Evolutionary conservation across 2,888 invertebrate species (phyloP).

Genomic region (Pandemis heparana): DNA sequence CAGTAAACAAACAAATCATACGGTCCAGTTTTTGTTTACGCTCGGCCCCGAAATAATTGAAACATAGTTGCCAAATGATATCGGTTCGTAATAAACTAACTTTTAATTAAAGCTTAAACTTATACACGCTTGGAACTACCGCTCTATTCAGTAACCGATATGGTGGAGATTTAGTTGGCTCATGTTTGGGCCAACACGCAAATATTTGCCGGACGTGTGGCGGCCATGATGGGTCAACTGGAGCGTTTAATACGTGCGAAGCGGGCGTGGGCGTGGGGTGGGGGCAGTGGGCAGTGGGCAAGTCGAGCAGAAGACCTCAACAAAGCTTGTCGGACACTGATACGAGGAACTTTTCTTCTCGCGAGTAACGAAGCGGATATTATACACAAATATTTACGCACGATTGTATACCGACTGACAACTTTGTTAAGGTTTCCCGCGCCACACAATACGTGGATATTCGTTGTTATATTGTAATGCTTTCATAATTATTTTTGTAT

Average conservation of each 20-base stretch:
- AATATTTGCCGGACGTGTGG: constrained; percentile 54
- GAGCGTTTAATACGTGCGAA: constrained; percentile 49
- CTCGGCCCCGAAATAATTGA: constrained; percentile 31
- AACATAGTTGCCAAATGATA: constrained; percentile 37
- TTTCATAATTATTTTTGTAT: background rate
- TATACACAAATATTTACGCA: constrained; percentile 33
- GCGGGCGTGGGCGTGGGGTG: constrained; percentile 25
- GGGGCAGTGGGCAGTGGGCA: constrained; percentile 41
- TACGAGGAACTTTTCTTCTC: constrained; percentile 39
- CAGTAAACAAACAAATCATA: constrained; percentile 15
- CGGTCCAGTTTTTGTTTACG: constrained; percentile 25
- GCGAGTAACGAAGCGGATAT: constrained; percentile 33
- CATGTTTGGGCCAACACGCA: constrained; percentile 45
- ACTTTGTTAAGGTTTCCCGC: constrained; percentile 40
- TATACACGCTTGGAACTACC: background rate
- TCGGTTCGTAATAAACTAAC: constrained; percentile 41
- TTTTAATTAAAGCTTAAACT: constrained; percentile 36
- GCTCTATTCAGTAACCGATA: constrained; percentile 1
- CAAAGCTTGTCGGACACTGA: constrained; percentile 38
- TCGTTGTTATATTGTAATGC: background rate
- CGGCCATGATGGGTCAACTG: constrained; percentile 45
- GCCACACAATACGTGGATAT: background rate
- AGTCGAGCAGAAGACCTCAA: constrained; percentile 45
- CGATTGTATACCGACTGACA: constrained; percentile 33
- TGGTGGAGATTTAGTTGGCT: constrained; percentile 14